Conservation (phyloP, 2,797 vertebrate species). For the Manis pentadactyla region DNA sequence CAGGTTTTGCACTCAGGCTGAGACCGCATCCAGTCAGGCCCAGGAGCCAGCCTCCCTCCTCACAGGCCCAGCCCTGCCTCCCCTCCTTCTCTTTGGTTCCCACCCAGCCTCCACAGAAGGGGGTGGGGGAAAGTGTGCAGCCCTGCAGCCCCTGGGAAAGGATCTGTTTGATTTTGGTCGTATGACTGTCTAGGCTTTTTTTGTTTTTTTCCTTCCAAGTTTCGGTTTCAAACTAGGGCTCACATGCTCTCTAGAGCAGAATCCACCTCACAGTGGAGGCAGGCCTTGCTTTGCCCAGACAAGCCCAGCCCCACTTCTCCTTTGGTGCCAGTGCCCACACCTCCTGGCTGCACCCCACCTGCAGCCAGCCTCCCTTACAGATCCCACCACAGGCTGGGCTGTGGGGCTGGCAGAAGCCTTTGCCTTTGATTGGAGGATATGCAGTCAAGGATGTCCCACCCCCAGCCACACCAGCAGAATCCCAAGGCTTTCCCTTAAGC, state of each 20-base stretch:
- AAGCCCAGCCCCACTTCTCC: constrained; percentile 36
- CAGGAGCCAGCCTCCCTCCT: not conserved
- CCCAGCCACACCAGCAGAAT: not conserved
- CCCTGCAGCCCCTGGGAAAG: constrained; percentile 34
- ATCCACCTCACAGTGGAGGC: not conserved
- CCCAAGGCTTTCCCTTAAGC: not conserved
- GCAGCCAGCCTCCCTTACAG: not conserved
- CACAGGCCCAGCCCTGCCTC: not conserved
- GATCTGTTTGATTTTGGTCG: not conserved
- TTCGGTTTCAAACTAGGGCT: constrained; percentile 73
- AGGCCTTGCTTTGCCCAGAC: constrained; percentile 67
- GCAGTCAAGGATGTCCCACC: not conserved
- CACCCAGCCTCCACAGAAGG: not conserved
- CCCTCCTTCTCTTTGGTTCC: not conserved
- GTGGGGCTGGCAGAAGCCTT: not conserved
- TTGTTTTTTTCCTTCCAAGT: constrained; percentile 54
- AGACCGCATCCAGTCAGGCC: not conserved
- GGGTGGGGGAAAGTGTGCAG: not conserved
- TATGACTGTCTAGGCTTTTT: not conserved
- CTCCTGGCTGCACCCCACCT: not conserved
- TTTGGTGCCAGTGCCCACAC: not conserved
- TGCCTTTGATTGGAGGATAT: not conserved
- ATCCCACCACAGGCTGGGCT: not conserved
- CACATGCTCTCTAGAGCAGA: not conserved
- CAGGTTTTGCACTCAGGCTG: not conserved